A percentile compares a stretch with the other conserved stretches of the same genome.
Evolutionary conservation across 2,113 vertebrate genomes (phyloP).

Genomic region (Vidua macroura): DNA sequence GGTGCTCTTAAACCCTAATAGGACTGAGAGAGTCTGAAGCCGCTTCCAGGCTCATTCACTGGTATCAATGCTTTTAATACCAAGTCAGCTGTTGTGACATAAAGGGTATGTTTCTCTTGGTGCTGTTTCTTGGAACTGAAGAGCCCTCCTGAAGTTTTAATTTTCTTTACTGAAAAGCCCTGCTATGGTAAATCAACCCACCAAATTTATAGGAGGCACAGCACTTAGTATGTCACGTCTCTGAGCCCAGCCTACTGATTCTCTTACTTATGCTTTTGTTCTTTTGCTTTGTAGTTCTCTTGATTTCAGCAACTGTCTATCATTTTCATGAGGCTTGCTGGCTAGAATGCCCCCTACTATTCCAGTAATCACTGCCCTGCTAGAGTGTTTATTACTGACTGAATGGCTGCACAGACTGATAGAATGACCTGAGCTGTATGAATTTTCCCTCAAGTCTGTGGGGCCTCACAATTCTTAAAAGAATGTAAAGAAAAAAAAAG

Average conservation of each 20-base stretch:
- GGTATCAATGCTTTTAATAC: slow-evolving; percentile 54
- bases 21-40: slow-evolving; percentile 29
- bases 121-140: slow-evolving; percentile 57
- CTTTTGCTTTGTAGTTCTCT: slow-evolving; percentile 51
- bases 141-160: slow-evolving; percentile 64
- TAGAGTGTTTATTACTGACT: slow-evolving; percentile 46
- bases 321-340: slow-evolving; percentile 58
- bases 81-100: slow-evolving; percentile 55
- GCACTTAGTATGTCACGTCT: slow-evolving; percentile 55
- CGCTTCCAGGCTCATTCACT: slow-evolving; percentile 52
- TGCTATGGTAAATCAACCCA: slow-evolving; percentile 59
- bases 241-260: slow-evolving; percentile 54
- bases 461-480: slow-evolving; percentile 50
- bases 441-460: slow-evolving; percentile 19
- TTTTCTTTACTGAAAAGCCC: slow-evolving; percentile 64
- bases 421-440: slow-evolving; percentile 44
- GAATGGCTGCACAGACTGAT: slow-evolving; percentile 12
- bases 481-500: not conserved
- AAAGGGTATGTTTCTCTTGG: slow-evolving; percentile 56
- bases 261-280: slow-evolving; percentile 56
- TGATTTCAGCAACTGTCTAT: slow-evolving; percentile 65
- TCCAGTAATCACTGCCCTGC: slow-evolving; percentile 40
- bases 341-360: slow-evolving; percentile 48
- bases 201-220: slow-evolving; percentile 60
- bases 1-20: slow-evolving; percentile 44